Evolutionary conservation across 2,888 invertebrate genomes (phyloP).

Genomic region (Scrobipalpa costella): DNA sequence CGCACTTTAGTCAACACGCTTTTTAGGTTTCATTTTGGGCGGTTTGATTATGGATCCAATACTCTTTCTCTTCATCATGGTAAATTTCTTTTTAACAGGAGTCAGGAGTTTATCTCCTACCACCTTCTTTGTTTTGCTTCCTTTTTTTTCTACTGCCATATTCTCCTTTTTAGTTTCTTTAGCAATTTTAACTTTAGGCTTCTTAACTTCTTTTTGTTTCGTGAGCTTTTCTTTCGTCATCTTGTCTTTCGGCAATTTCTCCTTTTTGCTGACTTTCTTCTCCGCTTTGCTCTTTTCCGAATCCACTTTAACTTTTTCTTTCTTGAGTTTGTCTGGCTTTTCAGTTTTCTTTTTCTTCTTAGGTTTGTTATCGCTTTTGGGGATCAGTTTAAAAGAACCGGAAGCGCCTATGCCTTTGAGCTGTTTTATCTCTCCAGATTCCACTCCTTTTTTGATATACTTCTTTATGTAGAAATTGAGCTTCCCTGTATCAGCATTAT

Average conservation of each 20-base stretch:
- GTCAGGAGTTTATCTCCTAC: neutral
- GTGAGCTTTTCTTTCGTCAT: neutral
- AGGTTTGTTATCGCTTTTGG: slow-evolving; percentile 39
- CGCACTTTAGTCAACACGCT: too few species aligned
- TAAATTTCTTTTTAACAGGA: too few species aligned
- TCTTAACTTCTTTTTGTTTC: neutral
- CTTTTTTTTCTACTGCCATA: neutral
- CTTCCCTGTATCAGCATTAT: slow-evolving; percentile 55
- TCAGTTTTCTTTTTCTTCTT: slow-evolving; percentile 39
- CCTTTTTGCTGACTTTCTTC: neutral
- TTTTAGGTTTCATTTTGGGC: too few species aligned
- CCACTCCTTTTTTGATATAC: slow-evolving; percentile 55
- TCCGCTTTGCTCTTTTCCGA: too few species aligned
- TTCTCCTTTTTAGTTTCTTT: neutral
- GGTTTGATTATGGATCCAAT: too few species aligned
- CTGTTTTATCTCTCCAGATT: slow-evolving; percentile 60
- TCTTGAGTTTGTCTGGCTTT: slow-evolving; percentile 36
- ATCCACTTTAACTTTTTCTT: too few species aligned
- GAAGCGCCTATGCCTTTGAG: slow-evolving; percentile 49
- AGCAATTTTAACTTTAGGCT: too few species aligned
- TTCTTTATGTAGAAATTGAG: slow-evolving; percentile 61
- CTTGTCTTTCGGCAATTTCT: neutral
- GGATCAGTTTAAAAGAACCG: slow-evolving; percentile 61
- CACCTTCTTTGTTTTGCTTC: neutral
- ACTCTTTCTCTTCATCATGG: too few species aligned